phyloP scores from a whole-genome alignment of 2,888 invertebrate genomes.

The Clostera curtula region DNA sequence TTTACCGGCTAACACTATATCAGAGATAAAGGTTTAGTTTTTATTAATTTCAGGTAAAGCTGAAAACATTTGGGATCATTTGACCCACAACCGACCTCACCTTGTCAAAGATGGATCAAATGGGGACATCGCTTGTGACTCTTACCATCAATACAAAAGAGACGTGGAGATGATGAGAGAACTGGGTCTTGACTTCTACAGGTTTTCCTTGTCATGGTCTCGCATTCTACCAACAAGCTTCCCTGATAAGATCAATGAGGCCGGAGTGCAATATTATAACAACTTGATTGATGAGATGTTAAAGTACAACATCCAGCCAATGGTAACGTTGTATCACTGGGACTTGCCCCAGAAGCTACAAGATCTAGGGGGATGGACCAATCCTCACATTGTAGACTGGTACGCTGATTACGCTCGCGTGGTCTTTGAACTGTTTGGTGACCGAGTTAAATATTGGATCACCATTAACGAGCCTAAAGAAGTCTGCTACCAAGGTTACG shows the following conservation, averaged over 20 bases:
- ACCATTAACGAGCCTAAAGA: constrained; percentile 8
- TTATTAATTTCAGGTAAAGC: constrained; percentile 3
- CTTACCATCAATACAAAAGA: constrained; percentile 6
- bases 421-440: constrained; percentile 5
- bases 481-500: constrained; percentile 4
- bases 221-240: constrained; percentile 6
- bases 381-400: constrained; percentile 3
- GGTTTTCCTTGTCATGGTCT: constrained; percentile 6
- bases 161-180: constrained; percentile 7
- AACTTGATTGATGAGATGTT: constrained; percentile 5
- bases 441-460: constrained; percentile 8
- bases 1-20: no score
- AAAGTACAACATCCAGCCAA: constrained; percentile 5
- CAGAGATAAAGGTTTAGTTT: neutral
- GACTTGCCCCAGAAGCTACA: constrained; percentile 5
- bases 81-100: constrained; percentile 3
- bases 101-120: constrained; percentile 3
- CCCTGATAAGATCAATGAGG: constrained; percentile 4
- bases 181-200: constrained; percentile 4
- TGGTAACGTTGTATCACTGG: constrained; percentile 9
- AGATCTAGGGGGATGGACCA: constrained; percentile 7
- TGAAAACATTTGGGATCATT: constrained; percentile 6
- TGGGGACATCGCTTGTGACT: constrained; percentile 4
- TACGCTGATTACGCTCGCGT: constrained; percentile 7
- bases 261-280: constrained; percentile 4